A percentile compares a stretch with the other conserved stretches of the same genome.
These are phyloP conservation scores for Ptychodera flava DNA, from an alignment of 35 echinoderm and acorn worm species.

Conservation along the genomic window DNA sequence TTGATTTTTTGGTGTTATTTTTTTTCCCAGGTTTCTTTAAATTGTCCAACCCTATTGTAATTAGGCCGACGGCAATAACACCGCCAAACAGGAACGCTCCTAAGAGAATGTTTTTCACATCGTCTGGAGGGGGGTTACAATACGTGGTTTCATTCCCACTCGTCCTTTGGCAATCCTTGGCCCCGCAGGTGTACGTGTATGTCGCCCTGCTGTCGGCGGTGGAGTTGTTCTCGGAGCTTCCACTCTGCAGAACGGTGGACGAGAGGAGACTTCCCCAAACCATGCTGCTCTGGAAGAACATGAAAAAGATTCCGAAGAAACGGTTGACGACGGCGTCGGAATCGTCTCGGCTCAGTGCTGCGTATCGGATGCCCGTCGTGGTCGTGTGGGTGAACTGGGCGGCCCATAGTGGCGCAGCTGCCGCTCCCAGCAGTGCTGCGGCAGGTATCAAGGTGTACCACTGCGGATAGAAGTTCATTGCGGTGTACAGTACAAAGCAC, in stretches of 20 bases:
- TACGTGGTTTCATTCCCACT: conserved; percentile 27
- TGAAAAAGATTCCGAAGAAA: conserved; percentile 95
- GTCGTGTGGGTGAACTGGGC: conserved; percentile 86
- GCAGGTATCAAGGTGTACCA: conserved; percentile 88
- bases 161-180: conserved; percentile 77
- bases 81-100: conserved; percentile 62
- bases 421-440: conserved; percentile 65
- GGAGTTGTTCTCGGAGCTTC: conserved; percentile 12
- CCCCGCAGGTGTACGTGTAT: conserved; percentile 62
- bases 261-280: conserved; percentile 83
- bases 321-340: conserved; percentile 61
- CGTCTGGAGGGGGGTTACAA: conserved; percentile 53
- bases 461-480: conserved; percentile 76
- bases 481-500: conserved; percentile 63
- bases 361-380: conserved; percentile 53
- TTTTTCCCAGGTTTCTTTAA: conserved; percentile 32
- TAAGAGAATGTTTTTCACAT: conserved; percentile 54
- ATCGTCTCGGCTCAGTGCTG: conserved; percentile 9
- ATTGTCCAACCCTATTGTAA: conserved; percentile 44
- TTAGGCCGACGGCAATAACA: conserved; percentile 45
- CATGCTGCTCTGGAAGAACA: conserved; percentile 85
- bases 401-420: conserved; percentile 85
- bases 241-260: conserved; percentile 54
- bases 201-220: background rate
- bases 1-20: background rate